Base-by-base conservation (phyloP, 2,888 invertebrate genomes). In the Diogma glabrata region DNA sequence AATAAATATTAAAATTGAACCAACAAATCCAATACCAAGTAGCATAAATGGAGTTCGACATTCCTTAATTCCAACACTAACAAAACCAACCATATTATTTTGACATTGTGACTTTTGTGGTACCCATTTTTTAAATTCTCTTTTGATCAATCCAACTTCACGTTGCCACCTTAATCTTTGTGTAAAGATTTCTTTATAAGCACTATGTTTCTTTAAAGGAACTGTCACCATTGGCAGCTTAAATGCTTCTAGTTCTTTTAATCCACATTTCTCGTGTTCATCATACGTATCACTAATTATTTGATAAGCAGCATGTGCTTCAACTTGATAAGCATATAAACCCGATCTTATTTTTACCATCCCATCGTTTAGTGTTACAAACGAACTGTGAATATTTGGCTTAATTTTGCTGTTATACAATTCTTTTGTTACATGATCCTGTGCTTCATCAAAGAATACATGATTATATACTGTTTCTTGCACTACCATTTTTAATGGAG, bases 221-320 rank as follows among this genome's bases (percentile, higher is more conserved):
- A 79, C 66, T 9, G 74, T 71, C 53, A 76, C 69, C 65, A 73
- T 70, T 46, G 78, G 78, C 58, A 78, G 60, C 55, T 72, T 72
- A 65, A 77, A 79, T 2, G 78, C 74, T 55, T 76, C 74, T 57
- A 80, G 69, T 59, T 77, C 75, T 61, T 73, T 72, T 17, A 81
- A 66, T 2, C 75, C 75, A 58, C 80, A 81, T 63, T 81, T 81
- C 63, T 81, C 80, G 3, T 70, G 69, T 64, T 80, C 79, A 54
- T 71, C 74, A 60, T 73, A 81, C 2, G 79, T 79, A 58, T 75
- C 72, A 61, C 75, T 75, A 54, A 80, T 77, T 14, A 79, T 69
- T 56, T 78, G 75, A 63, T 79, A 79, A 8, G 75, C 80, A 1
- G 78, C 69, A 46, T 73, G 73, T 20, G 73, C 65, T 57, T 80